Percentiles rank a stretch among this genome's conserved stretches.
These are phyloP conservation scores for Oriolus oriolus DNA, from an alignment of 2,113 vertebrate species.

Conservation along the genomic window DNA sequence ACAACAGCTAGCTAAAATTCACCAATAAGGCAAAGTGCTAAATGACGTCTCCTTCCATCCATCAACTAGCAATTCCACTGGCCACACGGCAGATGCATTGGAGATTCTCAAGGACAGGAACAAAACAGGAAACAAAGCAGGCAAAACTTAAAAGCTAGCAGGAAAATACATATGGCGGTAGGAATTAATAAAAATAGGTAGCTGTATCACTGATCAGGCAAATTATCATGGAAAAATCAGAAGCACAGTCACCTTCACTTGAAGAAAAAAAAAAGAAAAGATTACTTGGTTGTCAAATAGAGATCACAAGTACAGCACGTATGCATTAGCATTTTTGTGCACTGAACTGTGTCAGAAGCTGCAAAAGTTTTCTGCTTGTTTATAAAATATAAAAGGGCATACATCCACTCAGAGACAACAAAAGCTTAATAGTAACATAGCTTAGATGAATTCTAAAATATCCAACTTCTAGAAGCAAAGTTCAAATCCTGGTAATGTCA, in stretches of 20 bases:
- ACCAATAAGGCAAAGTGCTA: not conserved
- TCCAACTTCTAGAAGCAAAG: not conserved
- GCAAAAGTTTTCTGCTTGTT: not conserved
- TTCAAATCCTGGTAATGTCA: constrained; percentile 27
- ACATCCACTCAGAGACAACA: not conserved
- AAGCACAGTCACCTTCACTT: not conserved
- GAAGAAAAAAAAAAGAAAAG: not conserved
- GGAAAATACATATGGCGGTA: not conserved
- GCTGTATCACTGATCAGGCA: not conserved
- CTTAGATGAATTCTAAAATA: not conserved
- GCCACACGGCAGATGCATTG: not conserved
- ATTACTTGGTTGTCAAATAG: not conserved
- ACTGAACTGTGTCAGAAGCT: not conserved
- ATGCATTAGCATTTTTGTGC: not conserved
- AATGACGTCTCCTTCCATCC: not conserved
- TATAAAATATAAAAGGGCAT: not conserved
- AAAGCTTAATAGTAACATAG: not conserved
- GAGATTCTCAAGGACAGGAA: not conserved
- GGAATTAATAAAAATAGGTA: not conserved
- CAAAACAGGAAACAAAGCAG: not conserved
- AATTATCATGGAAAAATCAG: not conserved
- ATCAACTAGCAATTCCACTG: not conserved
- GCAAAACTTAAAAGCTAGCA: not conserved
- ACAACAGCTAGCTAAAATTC: not conserved
- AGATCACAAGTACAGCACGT: not conserved